These are phyloP conservation scores for Harmothoe impar DNA, from an alignment of 2,888 invertebrate genomes.

Conservation along the genomic window DNA sequence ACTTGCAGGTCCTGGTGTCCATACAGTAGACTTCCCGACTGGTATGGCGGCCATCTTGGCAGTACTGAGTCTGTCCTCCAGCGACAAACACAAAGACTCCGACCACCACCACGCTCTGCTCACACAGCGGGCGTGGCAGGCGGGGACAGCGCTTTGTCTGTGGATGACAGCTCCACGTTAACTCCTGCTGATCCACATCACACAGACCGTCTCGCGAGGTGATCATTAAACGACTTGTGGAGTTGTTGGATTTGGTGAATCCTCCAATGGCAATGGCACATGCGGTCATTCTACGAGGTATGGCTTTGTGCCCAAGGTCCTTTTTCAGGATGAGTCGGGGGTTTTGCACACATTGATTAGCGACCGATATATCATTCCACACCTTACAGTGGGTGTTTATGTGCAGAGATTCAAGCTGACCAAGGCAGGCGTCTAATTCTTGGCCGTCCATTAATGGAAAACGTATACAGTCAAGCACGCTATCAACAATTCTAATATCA, in stretches of 20 bases:
- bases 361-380: not conserved
- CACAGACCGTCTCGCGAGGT: no score
- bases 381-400: no score
- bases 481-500: no score
- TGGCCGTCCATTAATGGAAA: no score
- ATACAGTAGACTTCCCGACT: conserved; percentile 62
- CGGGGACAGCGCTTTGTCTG: not conserved
- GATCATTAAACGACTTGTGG: no score
- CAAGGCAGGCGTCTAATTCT: no score
- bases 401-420: no score
- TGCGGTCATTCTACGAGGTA: not conserved
- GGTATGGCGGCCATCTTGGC: conserved; percentile 67
- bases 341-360: not conserved
- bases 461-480: no score
- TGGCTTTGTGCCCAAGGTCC: not conserved
- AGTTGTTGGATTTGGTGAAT: no score
- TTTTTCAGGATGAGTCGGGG: not conserved
- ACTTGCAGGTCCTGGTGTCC: conserved; percentile 57
- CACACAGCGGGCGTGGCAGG: conserved; percentile 67
- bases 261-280: not conserved
- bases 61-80: conserved; percentile 68
- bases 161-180: not conserved
- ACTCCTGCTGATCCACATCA: no score
- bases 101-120: conserved; percentile 65
- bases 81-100: conserved; percentile 66